A percentile compares a stretch with the other conserved stretches of the same genome.
phyloP scores from a whole-genome alignment of 2,113 vertebrate species.

The Brachionichthys hirsutus region DNA sequence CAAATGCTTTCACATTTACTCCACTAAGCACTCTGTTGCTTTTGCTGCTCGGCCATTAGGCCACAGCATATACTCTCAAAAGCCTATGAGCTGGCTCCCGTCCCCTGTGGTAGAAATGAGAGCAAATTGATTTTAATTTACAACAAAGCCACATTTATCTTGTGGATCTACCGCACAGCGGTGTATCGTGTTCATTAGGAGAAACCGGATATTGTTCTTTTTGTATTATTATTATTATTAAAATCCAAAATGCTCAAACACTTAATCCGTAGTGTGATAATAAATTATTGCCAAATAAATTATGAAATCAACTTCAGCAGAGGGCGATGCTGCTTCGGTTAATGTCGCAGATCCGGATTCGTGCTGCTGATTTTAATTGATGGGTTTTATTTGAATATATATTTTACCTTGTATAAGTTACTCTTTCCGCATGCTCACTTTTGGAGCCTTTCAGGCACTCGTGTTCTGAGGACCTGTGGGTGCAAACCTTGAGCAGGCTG shows the following conservation, averaged over 20 bases:
- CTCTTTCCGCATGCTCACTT: background rate
- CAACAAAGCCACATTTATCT: constrained; percentile 15
- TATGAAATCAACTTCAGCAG: background rate
- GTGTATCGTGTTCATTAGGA: background rate
- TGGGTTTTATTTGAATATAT: background rate
- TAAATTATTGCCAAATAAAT: background rate
- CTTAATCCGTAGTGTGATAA: background rate
- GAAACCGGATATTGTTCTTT: background rate
- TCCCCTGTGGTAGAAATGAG: constrained; percentile 11
- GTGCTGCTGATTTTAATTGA: background rate
- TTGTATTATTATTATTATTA: too few relatives aligned
- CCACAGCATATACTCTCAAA: constrained; percentile 24
- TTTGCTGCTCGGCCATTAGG: constrained; percentile 56
- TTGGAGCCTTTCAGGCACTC: constrained; percentile 43
- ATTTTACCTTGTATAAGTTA: background rate
- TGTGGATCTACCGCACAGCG: background rate
- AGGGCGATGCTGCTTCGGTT: too few relatives aligned
- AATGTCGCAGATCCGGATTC: too few relatives aligned
- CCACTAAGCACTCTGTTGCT: constrained; percentile 45
- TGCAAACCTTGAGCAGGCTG: constrained; percentile 37
- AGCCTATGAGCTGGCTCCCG: constrained; percentile 19
- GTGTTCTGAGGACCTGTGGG: constrained; percentile 35
- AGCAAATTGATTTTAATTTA: constrained; percentile 36
- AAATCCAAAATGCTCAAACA: background rate
- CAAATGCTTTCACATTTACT: constrained; percentile 50